Evolutionary conservation across 2,888 invertebrate species (phyloP), one percentile per base, ranked within the genome.

Genomic region (Kryphioiulus occultus): DNA sequence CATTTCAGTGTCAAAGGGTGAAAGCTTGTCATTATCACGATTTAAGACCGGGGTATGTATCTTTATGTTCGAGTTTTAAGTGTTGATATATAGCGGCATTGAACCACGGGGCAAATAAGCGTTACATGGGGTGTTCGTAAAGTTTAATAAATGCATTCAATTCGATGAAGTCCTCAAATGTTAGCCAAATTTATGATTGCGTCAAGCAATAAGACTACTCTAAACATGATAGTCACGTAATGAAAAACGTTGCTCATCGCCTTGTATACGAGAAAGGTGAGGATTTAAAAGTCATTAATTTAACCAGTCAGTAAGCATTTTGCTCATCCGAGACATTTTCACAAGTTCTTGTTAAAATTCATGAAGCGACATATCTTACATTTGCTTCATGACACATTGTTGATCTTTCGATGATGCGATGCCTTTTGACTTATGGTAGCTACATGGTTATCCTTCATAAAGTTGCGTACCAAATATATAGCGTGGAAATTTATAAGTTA

Each of bases 31-130:
- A 30, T 30, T 30, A 78, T 78, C 26, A 22, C 7, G 9, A 22
- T n/a, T n/a, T 26, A 68, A 30, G 78, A 26, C 30, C 12, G 15
- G 17, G 15, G 0, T 68, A 10, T n/a, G 26, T 4, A 68, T 68
- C 68, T 68, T 68, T 12, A 68, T 68, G 22, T 26, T 30, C 15
- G 30, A 15, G n/a, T 26, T 15, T 78, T 78, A 30, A 78, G 30
- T 78, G 3, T 78, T 78, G 78, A 68, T 26, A 78, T 78, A 78
- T 78, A 78, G 78, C 78, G 78, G 17, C 78, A 78, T 78, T 78
- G 78, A 78, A 78, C 78, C 26, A 26, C 10, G 4, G 78, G 30
- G 78, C 30, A 78, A 17, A 78, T 78, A 15, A 78, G 15, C 78
- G 2, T 78, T 17, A 30, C 30, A 78, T 78, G 30, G 30, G 15